Base-by-base conservation (phyloP, 2,888 invertebrate species). In the Ormyrus pomaceus region DNA sequence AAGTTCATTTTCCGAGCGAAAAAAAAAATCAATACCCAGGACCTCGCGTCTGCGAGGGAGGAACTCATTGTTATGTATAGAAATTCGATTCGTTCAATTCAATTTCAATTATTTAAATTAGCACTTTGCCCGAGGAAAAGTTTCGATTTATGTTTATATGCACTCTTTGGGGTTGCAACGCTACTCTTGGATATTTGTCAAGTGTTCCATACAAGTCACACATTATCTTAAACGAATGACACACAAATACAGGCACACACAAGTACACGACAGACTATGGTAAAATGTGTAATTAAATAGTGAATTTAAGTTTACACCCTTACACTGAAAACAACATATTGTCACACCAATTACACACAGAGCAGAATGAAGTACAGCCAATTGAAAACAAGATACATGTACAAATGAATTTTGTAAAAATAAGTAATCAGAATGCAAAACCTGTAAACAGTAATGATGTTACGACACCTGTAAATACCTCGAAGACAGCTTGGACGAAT, bases 81-180 rank as follows among this genome's bases (percentile, higher is more conserved):
- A 77, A 66, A 77, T 74, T 74, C 58, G 10, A 65, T 74, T 65
- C 48, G 13, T 11, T 19, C 65, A 13, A 61, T 72, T 61, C 72
- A 62, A 72, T 72, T 62, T 45, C 53, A 53, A 9, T 53, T 62
- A 53, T 53, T 62, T 62, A 56, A 74, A 74, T 65, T 48, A 65
- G 58, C 13, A 61, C 19, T 45, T 53, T 72, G 50, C 53, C 45
- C 13, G 48, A 13, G n/a, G 58, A 61, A 50, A 69, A 82, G 65
- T 59, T 64, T 56, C 9, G 45, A 71, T 34, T 48, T 34, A 65
- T 51, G 34, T 58, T 58, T 13, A 84, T 80, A 86, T 89, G 89
- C 89, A 89, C 89, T 89, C 88, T 89, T 88, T 85, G 88, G 88
- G 87, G 86, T 90, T 89, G 89, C 85, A 85, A 87, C 81, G 84